Conservation (phyloP, 1,140 invertebrate genomes). For the Tetramorium parvispinum region DNA sequence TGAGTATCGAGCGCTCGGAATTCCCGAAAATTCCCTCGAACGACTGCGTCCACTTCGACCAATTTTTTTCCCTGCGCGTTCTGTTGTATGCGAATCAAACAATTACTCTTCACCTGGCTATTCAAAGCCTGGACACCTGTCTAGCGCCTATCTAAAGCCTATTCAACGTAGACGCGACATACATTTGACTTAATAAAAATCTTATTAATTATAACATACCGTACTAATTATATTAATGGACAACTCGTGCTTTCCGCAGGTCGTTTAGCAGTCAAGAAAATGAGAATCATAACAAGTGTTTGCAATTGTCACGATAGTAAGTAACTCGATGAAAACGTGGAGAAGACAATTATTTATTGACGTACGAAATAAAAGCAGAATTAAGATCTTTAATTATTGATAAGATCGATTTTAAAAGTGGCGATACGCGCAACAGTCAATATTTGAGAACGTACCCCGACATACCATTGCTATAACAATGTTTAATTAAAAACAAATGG, state of each 20-base stretch:
- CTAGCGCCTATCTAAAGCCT: too few species aligned
- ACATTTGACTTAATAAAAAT: conserved; percentile 75
- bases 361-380: neutral
- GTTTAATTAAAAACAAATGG: conserved; percentile 60
- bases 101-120: conserved; percentile 8
- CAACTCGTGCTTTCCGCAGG: conserved; percentile 69
- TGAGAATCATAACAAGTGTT: neutral
- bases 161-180: conserved; percentile 46
- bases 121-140: neutral
- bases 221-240: conserved; percentile 65
- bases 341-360: neutral
- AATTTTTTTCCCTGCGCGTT: conserved; percentile 60
- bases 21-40: conserved; percentile 56
- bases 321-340: neutral
- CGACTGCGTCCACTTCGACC: conserved; percentile 48
- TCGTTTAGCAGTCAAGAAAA: conserved; percentile 57
- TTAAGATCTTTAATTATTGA: conserved; percentile 30
- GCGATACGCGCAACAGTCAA: conserved; percentile 7
- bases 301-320: neutral
- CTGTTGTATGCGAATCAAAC: neutral
- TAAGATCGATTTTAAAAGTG: neutral
- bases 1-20: conserved; percentile 75
- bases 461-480: neutral
- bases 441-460: conserved; percentile 28
- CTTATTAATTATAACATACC: conserved; percentile 65